Evolutionary conservation across 2,113 vertebrate species (phyloP).

Genomic region (Corapipo altera): DNA sequence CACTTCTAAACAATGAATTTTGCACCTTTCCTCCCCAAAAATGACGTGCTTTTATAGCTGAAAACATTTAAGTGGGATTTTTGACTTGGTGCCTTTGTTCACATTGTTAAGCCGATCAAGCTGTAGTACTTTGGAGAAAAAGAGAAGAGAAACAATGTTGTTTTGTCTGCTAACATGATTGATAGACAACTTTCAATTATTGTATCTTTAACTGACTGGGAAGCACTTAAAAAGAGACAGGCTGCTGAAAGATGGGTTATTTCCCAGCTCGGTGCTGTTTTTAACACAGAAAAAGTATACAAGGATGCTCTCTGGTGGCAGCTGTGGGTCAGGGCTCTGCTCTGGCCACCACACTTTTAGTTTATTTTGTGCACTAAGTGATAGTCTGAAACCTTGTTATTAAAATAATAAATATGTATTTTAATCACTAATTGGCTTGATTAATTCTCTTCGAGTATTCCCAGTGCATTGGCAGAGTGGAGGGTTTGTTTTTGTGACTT

Average conservation of each 20-base stretch:
- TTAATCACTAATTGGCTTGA: not conserved
- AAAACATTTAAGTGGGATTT: slow-evolving; percentile 49
- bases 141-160: slow-evolving; percentile 53
- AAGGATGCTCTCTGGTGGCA: slow-evolving; percentile 63
- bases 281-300: slow-evolving; percentile 49
- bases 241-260: not conserved
- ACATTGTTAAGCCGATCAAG: not conserved
- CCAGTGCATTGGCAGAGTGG: not conserved
- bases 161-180: slow-evolving; percentile 67
- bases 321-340: not conserved
- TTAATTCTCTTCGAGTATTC: not conserved
- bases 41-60: slow-evolving; percentile 28
- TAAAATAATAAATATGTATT: not conserved
- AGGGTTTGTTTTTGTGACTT: not conserved
- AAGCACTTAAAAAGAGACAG: slow-evolving; percentile 30
- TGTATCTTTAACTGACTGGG: slow-evolving; percentile 44
- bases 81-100: slow-evolving; percentile 42
- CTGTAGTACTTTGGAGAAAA: slow-evolving; percentile 28
- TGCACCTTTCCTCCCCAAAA: slow-evolving; percentile 6
- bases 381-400: not conserved
- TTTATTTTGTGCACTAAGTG: not conserved
- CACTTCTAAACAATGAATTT: slow-evolving; percentile 23
- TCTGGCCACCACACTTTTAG: not conserved
- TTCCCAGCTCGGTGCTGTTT: not conserved
- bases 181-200: slow-evolving; percentile 68